These are phyloP conservation scores for Pangasius larnaudii DNA, from an alignment of 2,797 vertebrate species.

Conservation along the genomic window DNA sequence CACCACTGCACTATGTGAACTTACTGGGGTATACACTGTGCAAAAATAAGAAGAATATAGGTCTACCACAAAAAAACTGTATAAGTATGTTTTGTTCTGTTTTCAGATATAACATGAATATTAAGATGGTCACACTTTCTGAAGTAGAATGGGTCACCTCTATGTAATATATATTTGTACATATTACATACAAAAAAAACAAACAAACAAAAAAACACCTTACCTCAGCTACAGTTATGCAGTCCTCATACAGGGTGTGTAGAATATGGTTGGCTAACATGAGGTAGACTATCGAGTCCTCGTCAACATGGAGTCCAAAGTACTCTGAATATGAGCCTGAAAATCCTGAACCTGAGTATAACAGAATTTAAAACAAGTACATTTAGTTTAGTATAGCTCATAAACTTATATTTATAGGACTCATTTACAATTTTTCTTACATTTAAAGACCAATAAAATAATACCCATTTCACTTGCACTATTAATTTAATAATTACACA, in stretches of 20 bases:
- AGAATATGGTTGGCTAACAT: conserved; percentile 93
- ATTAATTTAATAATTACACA: too few species aligned
- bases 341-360: conserved; percentile 82
- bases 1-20: neutral
- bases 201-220: conserved; percentile 27
- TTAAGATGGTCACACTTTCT: neutral
- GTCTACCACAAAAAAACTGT: neutral
- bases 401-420: neutral
- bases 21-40: neutral
- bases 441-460: neutral
- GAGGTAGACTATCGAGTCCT: conserved; percentile 92
- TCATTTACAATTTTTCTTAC: neutral
- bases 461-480: neutral
- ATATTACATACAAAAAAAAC: neutral
- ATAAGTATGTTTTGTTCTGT: neutral
- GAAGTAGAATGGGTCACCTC: neutral
- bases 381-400: neutral
- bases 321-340: conserved; percentile 94
- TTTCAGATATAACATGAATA: neutral
- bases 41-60: neutral
- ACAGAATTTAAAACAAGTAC: neutral
- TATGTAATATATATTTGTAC: neutral
- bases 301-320: conserved; percentile 96
- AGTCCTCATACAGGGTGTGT: conserved; percentile 88
- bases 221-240: conserved; percentile 96